A percentile compares a stretch with the other conserved stretches of the same genome.
Evolutionary conservation across 2,888 invertebrate genomes (phyloP).

Genomic region (Argyresthia albistria): DNA sequence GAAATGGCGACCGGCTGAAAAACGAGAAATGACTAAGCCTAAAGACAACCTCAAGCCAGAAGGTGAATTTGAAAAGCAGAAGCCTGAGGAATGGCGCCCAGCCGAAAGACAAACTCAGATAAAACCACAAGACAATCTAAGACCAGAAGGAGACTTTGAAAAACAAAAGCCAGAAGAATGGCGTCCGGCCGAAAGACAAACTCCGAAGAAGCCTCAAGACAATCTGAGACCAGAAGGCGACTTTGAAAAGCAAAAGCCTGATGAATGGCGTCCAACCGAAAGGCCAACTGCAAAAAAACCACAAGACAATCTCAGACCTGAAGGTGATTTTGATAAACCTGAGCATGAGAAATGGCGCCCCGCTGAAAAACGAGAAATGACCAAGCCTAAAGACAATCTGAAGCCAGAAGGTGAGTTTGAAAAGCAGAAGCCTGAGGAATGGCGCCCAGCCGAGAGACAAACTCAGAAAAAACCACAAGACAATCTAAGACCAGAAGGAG

Average conservation of each 20-base stretch:
- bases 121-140: conserved; percentile 48
- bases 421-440: conserved; percentile 30
- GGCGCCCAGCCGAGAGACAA: conserved; percentile 26
- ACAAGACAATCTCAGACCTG: conserved; percentile 67
- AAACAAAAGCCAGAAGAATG: conserved; percentile 27
- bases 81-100: conserved; percentile 33
- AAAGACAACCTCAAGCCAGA: conserved; percentile 49
- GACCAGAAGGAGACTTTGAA: conserved; percentile 64
- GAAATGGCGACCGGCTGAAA: conserved; percentile 54
- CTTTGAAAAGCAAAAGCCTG: conserved; percentile 54
- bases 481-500: conserved; percentile 35
- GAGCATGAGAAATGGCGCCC: conserved; percentile 39
- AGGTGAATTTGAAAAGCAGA: conserved; percentile 33
- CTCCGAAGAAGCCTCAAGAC: conserved; percentile 49
- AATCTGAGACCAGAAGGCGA: conserved; percentile 59
- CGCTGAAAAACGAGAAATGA: conserved; percentile 48
- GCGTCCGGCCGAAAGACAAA: conserved; percentile 36
- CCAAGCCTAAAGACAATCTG: conserved; percentile 49
- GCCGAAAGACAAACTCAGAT: conserved; percentile 46
- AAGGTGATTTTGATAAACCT: conserved; percentile 64
- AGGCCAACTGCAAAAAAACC: conserved; percentile 40
- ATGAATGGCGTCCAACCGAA: conserved; percentile 58
- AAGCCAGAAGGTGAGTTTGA: conserved; percentile 69
- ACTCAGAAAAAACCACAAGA: conserved; percentile 28
- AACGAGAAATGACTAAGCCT: conserved; percentile 42